Percentiles rank a stretch among this genome's conserved stretches.
These are phyloP conservation scores for Mionectes macconnelli DNA, from an alignment of 2,113 vertebrate species.

Conservation along the genomic window DNA sequence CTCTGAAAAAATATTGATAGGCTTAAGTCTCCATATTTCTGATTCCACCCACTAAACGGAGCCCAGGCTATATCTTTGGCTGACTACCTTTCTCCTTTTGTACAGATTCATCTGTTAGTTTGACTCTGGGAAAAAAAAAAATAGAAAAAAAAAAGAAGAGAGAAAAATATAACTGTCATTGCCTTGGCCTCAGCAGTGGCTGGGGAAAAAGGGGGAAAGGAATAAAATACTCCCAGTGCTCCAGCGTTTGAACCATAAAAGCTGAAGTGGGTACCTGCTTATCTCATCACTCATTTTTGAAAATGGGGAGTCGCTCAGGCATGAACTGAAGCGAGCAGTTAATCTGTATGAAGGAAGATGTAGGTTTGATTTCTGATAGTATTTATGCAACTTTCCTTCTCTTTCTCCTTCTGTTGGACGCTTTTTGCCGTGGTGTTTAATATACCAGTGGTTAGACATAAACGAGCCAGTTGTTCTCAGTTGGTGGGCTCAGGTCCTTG, in stretches of 20 bases:
- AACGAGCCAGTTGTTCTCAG: not conserved
- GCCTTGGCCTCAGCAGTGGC: not conserved
- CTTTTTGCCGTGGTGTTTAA: not conserved
- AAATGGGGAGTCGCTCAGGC: not conserved
- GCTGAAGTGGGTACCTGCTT: not conserved
- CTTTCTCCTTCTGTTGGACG: not conserved
- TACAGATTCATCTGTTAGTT: not conserved
- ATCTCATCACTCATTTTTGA: not conserved
- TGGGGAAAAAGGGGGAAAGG: not conserved
- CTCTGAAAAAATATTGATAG: not conserved
- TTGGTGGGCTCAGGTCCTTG: rapidly evolving
- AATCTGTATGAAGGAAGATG: not conserved
- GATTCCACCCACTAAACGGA: not conserved
- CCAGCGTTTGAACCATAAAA: not conserved
- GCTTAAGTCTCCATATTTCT: not conserved
- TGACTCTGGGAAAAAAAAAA: not conserved
- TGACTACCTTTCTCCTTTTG: not conserved
- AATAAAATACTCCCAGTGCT: not conserved
- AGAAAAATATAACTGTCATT: not conserved
- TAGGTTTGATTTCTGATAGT: not conserved
- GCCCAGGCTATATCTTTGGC: not conserved
- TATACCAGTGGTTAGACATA: not conserved
- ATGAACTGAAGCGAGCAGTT: not conserved
- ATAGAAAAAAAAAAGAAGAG: no score
- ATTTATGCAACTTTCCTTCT: not conserved